Evolutionary conservation across 2,797 vertebrate genomes (phyloP), one percentile per base, ranked within the genome.

Genomic region (Helicolenus hilgendorfi): DNA sequence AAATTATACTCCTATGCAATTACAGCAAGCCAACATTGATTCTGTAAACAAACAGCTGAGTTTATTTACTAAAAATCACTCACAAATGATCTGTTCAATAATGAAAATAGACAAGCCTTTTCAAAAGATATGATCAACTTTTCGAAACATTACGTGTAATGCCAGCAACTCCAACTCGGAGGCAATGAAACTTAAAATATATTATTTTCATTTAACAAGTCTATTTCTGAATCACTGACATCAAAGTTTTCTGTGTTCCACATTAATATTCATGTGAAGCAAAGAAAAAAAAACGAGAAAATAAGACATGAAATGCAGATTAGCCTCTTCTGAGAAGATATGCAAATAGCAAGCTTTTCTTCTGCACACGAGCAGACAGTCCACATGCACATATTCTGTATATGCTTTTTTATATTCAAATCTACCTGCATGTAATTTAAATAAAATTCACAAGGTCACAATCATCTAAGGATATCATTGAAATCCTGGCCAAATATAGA

Each of bases 181-280:
- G 72, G 45, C 69, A 73, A 81, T 84, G 62, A 64, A 70, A 92
- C 62, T 53, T 79, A 14, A 7, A 24, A 22, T 64, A 24, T 67
- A 5, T 80, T 59, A 64, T 89, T 83, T 55, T 65, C 72, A 89
- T 79, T 92, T 85, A 93, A 92, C 79, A 89, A 87, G 71, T 85
- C 84, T 91, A 89, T 88, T 88, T 96, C 86, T 85, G 86, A 91
- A 93, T 87, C 81, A 87, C 77, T 77, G 71, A 88, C 92, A 95
- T 96, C 89, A 95, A 94, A 95, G 92, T 95, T 87, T 91, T 55
- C 78, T 72, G 77, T 89, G 81, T 92, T 93, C 59, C 76, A 81
- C 89, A 96, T 96, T 95, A 96, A 96, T 96, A 97, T 94, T 95
- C 81, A 87, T 95, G 83, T 79, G 89, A 92, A 86, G 92, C 82